Base-by-base conservation (phyloP, 2,797 vertebrate species). In the Myotis planiceps region DNA sequence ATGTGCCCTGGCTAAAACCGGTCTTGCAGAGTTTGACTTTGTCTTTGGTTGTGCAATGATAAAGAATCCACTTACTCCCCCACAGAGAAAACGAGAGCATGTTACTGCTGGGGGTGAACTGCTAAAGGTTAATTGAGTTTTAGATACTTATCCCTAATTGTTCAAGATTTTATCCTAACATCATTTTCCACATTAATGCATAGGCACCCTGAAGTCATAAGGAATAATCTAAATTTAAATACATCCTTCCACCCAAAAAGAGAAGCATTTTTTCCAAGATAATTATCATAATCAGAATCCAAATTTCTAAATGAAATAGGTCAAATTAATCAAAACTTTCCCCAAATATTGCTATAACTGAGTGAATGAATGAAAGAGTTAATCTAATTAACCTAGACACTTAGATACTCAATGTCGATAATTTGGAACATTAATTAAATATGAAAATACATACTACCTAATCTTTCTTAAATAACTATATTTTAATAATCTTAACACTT, bases 61-160 rank as follows among this genome's bases (percentile, higher is more conserved):
- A 49, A 92, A 90, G 83, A 90, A 84, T 81, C 66, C 66, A 91
- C 81, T 94, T 87, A 97, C 81, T 97, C 60, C 82, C 72, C 89
- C 2, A 83, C 68, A 55, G 71, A 75, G 75, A 95, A 97, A 96
- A 95, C 39, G 63, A 96, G 92, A 91, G 65, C 65, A 65, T 42
- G 39, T 74, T 68, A 32, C 66, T 91, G 90, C 85, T 92, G 58
- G 47, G 75, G 89, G 90, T 79, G 63, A 96, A 63, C 37, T 75
- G 63, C 55, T 49, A 95, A 97, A 98, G 92, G 96, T 96, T 97
- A 97, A 96, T 92, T 97, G 95, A 92, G 75, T 95, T 98, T 97
- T 94, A 97, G 96, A 94, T 97, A 96, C 88, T 95, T 95, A 95
- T 81, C 74, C 95, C 94, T 96, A 97, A 96, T 94, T 96, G 90